Base-by-base conservation (phyloP, 1,140 invertebrate species). In the Lordiphosa collinella region DNA sequence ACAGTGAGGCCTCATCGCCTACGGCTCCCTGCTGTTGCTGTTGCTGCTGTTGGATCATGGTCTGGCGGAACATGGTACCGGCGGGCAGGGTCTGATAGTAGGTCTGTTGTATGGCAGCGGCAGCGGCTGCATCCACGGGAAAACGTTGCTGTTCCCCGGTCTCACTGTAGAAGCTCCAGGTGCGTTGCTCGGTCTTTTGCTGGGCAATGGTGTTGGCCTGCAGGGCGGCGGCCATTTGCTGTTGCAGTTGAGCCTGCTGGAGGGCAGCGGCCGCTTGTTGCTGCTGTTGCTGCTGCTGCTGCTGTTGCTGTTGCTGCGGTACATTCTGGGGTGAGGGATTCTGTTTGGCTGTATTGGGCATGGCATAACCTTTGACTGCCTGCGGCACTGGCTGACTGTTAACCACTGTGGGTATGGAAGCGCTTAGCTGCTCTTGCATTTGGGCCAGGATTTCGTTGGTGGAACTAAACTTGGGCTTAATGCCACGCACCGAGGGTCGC, bases 391-490 rank as follows among this genome's bases (percentile, higher is more conserved):
- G 68, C 47, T 86, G 86, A 38, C 79, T 84, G 4, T 75, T 84
- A 11, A 84, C 65, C 52, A 86, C 76, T 9, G 74, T 87, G 22
- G 87, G 84, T 38, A 88, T 90, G 5, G 92, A 90, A 0, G 92
- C 91, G 32, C 92, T 91, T 5, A 94, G 78, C 69, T 94, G 93
- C 41, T 92, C 92, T 86, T 94, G 94, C 91, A 94, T 94, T 61
- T 96, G 94, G 65, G 95, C 93, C 0, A 96, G 88, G 8, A 96
- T 95, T 72, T 96, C 95, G 34, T 93, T 94, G 0, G 94, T 95
- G 0, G 94, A 93, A 18, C 94, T 94, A 9, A 88, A 89, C 58
- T 87, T 88, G 10, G 91, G 90, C 67, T 92, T 92, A 12, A 92
- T 92, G 12, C 91, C 91, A 0, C 95, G 91, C 1, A 97, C 96